Evolutionary conservation across 92 coral and sea anemone species (phyloP), one percentile per base, ranked within the genome.

Genomic region (Plumapathes pennacea): DNA sequence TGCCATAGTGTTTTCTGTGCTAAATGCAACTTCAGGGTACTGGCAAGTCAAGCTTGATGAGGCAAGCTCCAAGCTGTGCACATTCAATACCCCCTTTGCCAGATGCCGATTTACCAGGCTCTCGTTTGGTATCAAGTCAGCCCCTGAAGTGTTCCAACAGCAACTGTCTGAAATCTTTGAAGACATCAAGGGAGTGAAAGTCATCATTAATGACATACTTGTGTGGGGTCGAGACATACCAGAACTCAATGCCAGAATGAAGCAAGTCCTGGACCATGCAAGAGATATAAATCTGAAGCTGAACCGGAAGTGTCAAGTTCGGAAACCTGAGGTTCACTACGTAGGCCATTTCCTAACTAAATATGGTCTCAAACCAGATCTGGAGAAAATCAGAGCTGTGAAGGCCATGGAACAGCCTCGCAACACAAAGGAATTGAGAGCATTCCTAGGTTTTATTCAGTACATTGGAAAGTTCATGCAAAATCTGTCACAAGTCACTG

Each of bases 331-430:
- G 79, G 84, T 77, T n/a, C 44, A 37, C 34, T 72, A 78, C 27
- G 64, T 84, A 7, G 82, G 90, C 50, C 81, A 86, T 31, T 54
- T 69, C 18, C 68, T 69, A 13, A 68, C 72, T 23, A 56, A 80
- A 62, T 66, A 82, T 45, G 78, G 77, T 1, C 44, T 68, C 23
- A 81, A 62, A 63, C 66, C 62, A 30, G 77, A 68, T 25, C 87
- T 71, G 8, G 63, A 71, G 39, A 80, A 85, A 65, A 73, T 80
- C 30, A 46, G 84, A 12, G 82, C 74, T 13, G 75, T 74, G 10
- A 34, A 60, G 29, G 64, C 46, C 38, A 83, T 83, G 81, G 64
- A 50, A 15, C 52, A 41, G 14, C 87, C 77, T 12, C 19, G 38
- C 28, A 55, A 64, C 38, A 15, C 57, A 30, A 58, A 72, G 58